These are phyloP conservation scores for Anastatus disparis DNA, from an alignment of 1,140 invertebrate genomes.

Conservation along the genomic window DNA sequence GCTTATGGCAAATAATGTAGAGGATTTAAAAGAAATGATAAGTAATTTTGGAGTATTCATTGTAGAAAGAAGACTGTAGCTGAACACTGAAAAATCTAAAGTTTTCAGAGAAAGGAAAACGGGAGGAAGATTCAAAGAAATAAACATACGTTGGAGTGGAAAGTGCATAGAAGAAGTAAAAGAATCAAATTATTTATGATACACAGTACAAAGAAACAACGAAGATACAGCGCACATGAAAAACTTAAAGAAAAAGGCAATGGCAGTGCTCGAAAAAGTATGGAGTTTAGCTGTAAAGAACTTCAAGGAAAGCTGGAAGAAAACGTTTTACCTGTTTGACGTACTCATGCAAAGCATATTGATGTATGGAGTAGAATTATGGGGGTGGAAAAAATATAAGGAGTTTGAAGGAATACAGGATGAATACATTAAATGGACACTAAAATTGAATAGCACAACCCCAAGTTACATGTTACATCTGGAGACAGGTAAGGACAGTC, in stretches of 20 bases:
- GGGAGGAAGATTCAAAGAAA: not conserved
- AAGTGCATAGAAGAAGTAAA: not conserved
- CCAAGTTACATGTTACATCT: too few species aligned
- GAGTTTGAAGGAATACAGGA: too few species aligned
- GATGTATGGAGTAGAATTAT: not conserved
- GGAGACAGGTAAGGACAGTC: too few species aligned
- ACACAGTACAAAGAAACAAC: not conserved
- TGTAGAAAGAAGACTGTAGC: not conserved
- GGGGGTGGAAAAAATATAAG: too few species aligned
- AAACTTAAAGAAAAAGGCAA: not conserved
- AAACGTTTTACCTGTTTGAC: not conserved
- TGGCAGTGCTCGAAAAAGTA: not conserved
- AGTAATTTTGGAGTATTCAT: not conserved
- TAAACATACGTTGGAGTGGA: not conserved
- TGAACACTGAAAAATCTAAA: not conserved
- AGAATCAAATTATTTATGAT: not conserved
- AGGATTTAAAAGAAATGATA: not conserved
- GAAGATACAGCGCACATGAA: not conserved
- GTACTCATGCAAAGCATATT: not conserved
- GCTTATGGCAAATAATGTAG: not conserved
- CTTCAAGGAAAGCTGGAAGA: not conserved
- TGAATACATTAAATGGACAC: too few species aligned
- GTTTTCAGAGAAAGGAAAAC: not conserved
- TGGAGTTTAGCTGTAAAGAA: not conserved
- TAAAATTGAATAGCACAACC: too few species aligned